phyloP scores from a whole-genome alignment of 2,888 invertebrate species.

The Calliscelio sp. region DNA sequence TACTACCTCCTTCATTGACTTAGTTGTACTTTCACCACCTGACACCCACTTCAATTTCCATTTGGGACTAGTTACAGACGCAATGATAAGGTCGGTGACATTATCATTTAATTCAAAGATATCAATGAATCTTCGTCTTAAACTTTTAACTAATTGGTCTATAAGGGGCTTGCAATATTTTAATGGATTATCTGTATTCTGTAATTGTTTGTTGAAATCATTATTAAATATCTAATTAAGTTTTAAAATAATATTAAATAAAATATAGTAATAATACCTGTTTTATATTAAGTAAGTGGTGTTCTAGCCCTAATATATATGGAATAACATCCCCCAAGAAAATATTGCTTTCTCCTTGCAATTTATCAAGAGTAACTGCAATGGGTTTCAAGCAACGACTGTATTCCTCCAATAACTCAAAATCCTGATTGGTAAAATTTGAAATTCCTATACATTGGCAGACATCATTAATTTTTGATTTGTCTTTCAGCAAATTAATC shows the following conservation, averaged over 20 bases:
- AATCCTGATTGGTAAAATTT: conserved; percentile 11
- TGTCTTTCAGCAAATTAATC: not conserved
- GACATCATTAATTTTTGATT: conserved; percentile 25
- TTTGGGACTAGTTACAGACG: not conserved
- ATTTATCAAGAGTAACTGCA: conserved; percentile 3
- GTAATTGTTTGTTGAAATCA: too few relatives aligned
- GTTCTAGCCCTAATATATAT: not conserved
- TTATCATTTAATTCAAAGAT: conserved; percentile 1
- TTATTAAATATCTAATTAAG: too few relatives aligned
- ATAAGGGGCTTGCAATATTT: conserved; percentile 1
- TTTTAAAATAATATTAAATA: too few relatives aligned
- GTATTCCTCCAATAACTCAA: conserved; percentile 19
- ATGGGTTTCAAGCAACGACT: not conserved
- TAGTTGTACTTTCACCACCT: not conserved
- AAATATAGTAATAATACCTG: too few relatives aligned
- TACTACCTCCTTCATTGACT: not conserved
- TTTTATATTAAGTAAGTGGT: not conserved
- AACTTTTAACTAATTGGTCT: not conserved
- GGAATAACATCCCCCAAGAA: conserved; percentile 11
- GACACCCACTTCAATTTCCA: conserved; percentile 18
- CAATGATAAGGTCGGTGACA: not conserved
- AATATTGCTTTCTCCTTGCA: conserved; percentile 17
- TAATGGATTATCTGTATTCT: too few relatives aligned
- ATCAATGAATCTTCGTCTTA: not conserved
- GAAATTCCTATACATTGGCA: not conserved